Evolutionary conservation across 2,797 vertebrate genomes (phyloP), one percentile per base, ranked within the genome.

Genomic region (Ptychobarbus kaznakovi): DNA sequence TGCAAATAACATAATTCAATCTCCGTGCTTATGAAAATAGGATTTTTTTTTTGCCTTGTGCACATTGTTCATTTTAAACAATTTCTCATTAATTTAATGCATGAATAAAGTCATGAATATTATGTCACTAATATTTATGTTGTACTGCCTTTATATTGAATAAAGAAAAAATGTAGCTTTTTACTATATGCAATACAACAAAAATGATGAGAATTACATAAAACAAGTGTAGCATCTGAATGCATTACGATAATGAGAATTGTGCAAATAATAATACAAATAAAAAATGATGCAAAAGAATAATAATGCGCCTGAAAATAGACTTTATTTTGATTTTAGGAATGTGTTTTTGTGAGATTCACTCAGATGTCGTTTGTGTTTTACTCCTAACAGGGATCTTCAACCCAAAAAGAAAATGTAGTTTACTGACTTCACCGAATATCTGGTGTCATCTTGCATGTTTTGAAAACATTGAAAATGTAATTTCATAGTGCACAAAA

Each of bases 321-420:
- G 32, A 56, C 40, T 13, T 40, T 35, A 46, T 35, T 9, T 0
- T 0, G 9, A 8, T 81, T 81, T 81, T 58, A 6, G 20, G 32
- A 42, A 32, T 15, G 28, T 20, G 56, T 78, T 76, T 81, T 80
- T 38, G 49, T 65, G 35, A 25, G 75, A 61, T 77, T 77, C 53
- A 75, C 73, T 15, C 42, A 3, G 9, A 75, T 22, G 44, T 42
- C 40, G 49, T 38, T n/a, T 38, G 49, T 81, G 77, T 2, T 72
- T 69, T 46, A 42, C 75, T 61, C 42, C 12, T 35, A 83, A 83
- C 76, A 65, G 75, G 76, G 70, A 83, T 66, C 25, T 79, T 83
- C 44, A 74, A 58, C 81, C 58, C 20, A 12, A 87, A 83, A 78
- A 72, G 22, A 63, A 44, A 46, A 46, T 16, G 4, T 49, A 7